Evolutionary conservation across 2,888 invertebrate species (phyloP).

Genomic region (Eupithecia inturbata): DNA sequence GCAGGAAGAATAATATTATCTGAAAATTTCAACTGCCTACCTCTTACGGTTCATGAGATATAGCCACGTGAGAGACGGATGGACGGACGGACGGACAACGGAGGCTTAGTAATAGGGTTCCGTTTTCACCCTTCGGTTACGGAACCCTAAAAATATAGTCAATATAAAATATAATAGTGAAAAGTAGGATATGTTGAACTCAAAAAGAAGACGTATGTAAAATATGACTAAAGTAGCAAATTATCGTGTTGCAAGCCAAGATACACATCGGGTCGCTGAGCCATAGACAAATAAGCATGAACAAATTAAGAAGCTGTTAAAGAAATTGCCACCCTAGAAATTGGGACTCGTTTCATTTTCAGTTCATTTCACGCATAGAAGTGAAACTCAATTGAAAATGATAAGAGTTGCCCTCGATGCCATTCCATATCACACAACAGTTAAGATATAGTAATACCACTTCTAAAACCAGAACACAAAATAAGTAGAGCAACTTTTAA

Average conservation of each 20-base stretch:
- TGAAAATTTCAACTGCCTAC: no score
- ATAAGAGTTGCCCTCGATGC: conserved; percentile 24
- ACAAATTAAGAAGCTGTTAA: neutral
- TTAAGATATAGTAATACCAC: conserved; percentile 36
- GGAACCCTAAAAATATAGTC: no score
- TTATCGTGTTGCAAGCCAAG: neutral
- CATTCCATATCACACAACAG: conserved; percentile 29
- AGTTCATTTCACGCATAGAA: neutral
- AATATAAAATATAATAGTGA: no score
- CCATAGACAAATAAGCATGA: neutral
- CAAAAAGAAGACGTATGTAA: neutral
- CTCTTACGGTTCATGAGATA: no score
- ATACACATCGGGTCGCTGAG: no score
- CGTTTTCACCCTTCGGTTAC: no score
- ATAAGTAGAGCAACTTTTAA: conserved; percentile 35
- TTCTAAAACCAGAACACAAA: conserved; percentile 29
- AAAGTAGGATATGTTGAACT: neutral
- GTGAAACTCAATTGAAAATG: conserved; percentile 6
- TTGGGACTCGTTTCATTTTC: neutral
- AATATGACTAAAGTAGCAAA: neutral
- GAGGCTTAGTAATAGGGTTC: no score
- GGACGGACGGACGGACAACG: no score
- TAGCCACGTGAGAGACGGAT: no score
- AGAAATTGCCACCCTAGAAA: neutral
- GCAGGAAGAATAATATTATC: no score